Conservation (phyloP, 37 sponge, comb jelly and placozoan genomes). For the Eunapius fragilis region DNA sequence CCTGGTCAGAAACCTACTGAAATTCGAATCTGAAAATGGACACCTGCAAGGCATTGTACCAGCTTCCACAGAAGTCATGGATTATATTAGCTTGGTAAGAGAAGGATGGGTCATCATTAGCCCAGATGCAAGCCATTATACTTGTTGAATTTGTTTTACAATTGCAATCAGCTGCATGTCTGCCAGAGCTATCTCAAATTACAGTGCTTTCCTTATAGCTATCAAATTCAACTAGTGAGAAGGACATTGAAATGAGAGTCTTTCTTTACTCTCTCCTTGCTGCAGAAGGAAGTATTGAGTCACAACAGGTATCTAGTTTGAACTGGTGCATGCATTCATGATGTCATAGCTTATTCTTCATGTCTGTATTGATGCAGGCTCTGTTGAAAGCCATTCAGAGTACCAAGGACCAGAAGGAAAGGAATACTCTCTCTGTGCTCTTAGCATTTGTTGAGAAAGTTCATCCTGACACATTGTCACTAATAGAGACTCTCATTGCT, state of each 20-base stretch:
- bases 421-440: neutral
- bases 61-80: slow-evolving; percentile 18
- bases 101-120: too few relatives aligned
- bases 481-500: slow-evolving; percentile 10
- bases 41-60: slow-evolving; percentile 32
- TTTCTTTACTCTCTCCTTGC: slow-evolving; percentile 44
- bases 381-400: neutral
- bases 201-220: neutral
- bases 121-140: too few relatives aligned
- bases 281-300: slow-evolving; percentile 18
- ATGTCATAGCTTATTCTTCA: neutral
- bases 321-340: too few relatives aligned
- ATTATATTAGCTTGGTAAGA: slow-evolving; percentile 39
- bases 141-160: too few relatives aligned
- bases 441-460: slow-evolving; percentile 1
- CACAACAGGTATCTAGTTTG: slow-evolving; percentile 42
- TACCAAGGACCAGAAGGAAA: slow-evolving; percentile 11
- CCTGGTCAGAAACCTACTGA: slow-evolving; percentile 20
- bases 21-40: slow-evolving; percentile 36
- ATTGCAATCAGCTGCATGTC: too few relatives aligned
- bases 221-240: neutral
- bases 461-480: neutral
- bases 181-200: too few relatives aligned
- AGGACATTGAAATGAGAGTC: slow-evolving; percentile 28
- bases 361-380: slow-evolving; percentile 2